Percentiles rank a stretch among this genome's conserved stretches.
These are phyloP conservation scores for Hypena proboscidalis DNA, from an alignment of 2,888 invertebrate genomes.

Conservation along the genomic window DNA sequence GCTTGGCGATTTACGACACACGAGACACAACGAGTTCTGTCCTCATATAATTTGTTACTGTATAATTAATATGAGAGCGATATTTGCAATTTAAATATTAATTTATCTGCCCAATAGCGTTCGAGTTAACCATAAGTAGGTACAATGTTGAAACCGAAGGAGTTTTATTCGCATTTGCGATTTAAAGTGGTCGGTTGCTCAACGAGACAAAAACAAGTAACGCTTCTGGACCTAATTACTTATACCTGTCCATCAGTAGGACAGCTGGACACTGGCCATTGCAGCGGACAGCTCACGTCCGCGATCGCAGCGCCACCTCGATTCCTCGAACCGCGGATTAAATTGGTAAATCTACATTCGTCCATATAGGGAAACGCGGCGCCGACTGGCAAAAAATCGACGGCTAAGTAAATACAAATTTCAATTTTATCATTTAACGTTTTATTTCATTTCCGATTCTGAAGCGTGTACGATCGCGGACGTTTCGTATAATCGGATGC, in stretches of 20 bases:
- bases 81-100: conserved; percentile 48
- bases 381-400: conserved; percentile 68
- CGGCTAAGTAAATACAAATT: conserved; percentile 81
- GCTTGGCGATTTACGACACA: conserved; percentile 59
- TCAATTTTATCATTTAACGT: conserved; percentile 79
- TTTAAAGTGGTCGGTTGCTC: conserved; percentile 40
- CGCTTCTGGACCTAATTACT: conserved; percentile 57
- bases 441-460: conserved; percentile 75
- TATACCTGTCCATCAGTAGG: conserved; percentile 58
- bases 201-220: conserved; percentile 51
- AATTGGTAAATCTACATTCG: conserved; percentile 77
- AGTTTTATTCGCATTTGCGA: conserved; percentile 53
- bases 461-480: conserved; percentile 63
- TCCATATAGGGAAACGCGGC: conserved; percentile 71
- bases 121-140: conserved; percentile 32
- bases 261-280: conserved; percentile 38
- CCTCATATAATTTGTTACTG: conserved; percentile 42
- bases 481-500: conserved; percentile 76
- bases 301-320: conserved; percentile 57
- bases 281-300: conserved; percentile 36
- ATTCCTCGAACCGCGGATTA: conserved; percentile 71
- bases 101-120: conserved; percentile 45
- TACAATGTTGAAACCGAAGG: conserved; percentile 44
- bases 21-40: conserved; percentile 33
- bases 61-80: conserved; percentile 43